A percentile compares a stretch with the other conserved stretches of the same genome.
These are phyloP conservation scores for Poeciliopsis retropinna DNA, from an alignment of 2,113 vertebrate genomes.

Conservation along the genomic window DNA sequence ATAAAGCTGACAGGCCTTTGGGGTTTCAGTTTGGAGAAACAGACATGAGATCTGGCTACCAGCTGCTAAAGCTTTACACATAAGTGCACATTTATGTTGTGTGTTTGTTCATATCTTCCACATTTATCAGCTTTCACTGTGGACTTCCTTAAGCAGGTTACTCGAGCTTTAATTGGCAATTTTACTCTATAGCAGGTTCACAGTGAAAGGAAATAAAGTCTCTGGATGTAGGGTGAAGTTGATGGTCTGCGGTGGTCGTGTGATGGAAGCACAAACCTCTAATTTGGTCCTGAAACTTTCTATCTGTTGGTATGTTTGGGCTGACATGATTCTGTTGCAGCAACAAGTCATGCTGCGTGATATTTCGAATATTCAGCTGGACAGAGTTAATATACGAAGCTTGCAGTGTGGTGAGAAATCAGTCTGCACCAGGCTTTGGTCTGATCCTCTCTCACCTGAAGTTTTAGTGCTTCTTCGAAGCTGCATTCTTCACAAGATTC, in stretches of 20 bases:
- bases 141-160: too few relatives aligned
- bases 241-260: not conserved
- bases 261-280: too few relatives aligned
- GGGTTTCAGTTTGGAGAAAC: not conserved
- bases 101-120: not conserved
- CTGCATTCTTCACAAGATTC: not conserved
- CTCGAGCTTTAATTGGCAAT: not conserved
- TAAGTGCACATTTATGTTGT: not conserved
- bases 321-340: not conserved
- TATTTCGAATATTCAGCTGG: not conserved
- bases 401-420: not conserved
- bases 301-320: not conserved
- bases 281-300: not conserved
- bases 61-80: not conserved
- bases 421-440: not conserved
- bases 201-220: not conserved
- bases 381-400: not conserved
- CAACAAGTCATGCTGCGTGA: not conserved
- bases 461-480: too few relatives aligned
- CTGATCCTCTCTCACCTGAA: too few relatives aligned
- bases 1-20: not conserved
- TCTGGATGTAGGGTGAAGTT: not conserved
- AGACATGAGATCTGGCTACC: not conserved
- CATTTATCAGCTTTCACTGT: too few relatives aligned
- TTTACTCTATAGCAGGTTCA: not conserved